These are phyloP conservation scores for Lydus trimaculatus DNA, from an alignment of 2,888 invertebrate species.

Conservation along the genomic window DNA sequence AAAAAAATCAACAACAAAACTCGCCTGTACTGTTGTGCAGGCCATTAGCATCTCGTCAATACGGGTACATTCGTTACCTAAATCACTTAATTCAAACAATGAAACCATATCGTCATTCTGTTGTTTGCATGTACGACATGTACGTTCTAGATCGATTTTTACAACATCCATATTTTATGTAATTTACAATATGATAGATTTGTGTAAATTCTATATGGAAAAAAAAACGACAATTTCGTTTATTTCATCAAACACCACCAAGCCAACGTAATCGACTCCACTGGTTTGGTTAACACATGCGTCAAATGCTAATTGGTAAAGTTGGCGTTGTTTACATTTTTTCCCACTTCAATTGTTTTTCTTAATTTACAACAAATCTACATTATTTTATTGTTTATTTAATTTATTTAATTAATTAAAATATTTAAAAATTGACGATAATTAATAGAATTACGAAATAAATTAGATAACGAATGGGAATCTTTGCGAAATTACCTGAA, in stretches of 20 bases:
- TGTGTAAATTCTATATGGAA: not conserved
- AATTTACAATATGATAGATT: not conserved
- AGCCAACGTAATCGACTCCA: slow-evolving; percentile 57
- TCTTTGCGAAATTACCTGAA: not conserved
- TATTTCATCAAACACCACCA: slow-evolving; percentile 44
- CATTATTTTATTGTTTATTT: not conserved
- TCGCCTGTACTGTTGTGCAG: slow-evolving; percentile 60
- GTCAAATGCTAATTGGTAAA: not conserved
- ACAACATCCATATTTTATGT: slow-evolving; percentile 48
- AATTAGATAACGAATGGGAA: too few relatives aligned
- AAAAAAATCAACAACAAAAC: too few relatives aligned
- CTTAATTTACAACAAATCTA: not conserved
- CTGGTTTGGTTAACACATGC: slow-evolving; percentile 42
- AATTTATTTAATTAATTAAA: not conserved
- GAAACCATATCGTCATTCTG: slow-evolving; percentile 54
- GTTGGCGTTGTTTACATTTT: slow-evolving; percentile 18
- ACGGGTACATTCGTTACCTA: slow-evolving; percentile 54
- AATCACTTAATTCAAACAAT: slow-evolving; percentile 53
- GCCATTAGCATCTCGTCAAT: slow-evolving; percentile 63
- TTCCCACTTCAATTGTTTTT: not conserved
- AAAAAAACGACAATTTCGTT: slow-evolving; percentile 17
- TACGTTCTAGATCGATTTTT: slow-evolving; percentile 52
- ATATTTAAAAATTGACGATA: not conserved
- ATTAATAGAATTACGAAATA: not conserved
- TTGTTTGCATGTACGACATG: slow-evolving; percentile 58